Conservation (phyloP, 2,113 vertebrate genomes). For the Xiphorhynchus elegans region DNA sequence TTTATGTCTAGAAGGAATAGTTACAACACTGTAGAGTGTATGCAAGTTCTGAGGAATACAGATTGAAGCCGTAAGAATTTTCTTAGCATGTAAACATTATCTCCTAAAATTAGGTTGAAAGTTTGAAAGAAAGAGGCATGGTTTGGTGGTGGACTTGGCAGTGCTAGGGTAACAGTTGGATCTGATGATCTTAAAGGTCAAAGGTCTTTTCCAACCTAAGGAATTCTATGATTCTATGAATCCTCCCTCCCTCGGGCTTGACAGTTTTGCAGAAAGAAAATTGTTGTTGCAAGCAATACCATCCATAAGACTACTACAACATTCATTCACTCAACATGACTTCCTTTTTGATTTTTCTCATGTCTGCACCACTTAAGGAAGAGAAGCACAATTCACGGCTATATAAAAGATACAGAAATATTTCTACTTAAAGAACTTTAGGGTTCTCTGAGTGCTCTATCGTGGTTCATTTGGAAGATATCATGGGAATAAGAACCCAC, state of each 20-base stretch:
- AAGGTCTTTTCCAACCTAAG: not conserved
- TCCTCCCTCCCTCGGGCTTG: not conserved
- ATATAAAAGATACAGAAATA: not conserved
- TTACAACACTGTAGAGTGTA: not conserved
- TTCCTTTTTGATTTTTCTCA: not conserved
- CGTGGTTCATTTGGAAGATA: not conserved
- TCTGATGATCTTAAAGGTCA: not conserved
- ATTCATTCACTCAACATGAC: not conserved
- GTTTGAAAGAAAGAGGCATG: not conserved
- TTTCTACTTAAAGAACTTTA: not conserved
- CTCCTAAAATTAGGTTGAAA: not conserved
- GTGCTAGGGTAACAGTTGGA: not conserved
- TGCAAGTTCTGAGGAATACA: not conserved
- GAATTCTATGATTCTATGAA: not conserved
- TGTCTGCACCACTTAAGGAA: not conserved
- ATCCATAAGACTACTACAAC: not conserved
- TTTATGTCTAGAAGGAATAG: not conserved
- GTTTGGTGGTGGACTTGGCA: not conserved
- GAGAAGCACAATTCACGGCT: not conserved
- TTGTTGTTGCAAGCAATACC: not conserved
- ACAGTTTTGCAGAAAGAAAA: not conserved
- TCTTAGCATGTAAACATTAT: not conserved
- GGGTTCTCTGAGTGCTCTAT: not conserved
- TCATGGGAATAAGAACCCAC: not conserved
- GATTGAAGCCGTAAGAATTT: not conserved